Percentiles rank a stretch among this genome's conserved stretches.
Conservation (phyloP, 64 coral and sea anemone species). For the Dendronephthya gigantea region DNA sequence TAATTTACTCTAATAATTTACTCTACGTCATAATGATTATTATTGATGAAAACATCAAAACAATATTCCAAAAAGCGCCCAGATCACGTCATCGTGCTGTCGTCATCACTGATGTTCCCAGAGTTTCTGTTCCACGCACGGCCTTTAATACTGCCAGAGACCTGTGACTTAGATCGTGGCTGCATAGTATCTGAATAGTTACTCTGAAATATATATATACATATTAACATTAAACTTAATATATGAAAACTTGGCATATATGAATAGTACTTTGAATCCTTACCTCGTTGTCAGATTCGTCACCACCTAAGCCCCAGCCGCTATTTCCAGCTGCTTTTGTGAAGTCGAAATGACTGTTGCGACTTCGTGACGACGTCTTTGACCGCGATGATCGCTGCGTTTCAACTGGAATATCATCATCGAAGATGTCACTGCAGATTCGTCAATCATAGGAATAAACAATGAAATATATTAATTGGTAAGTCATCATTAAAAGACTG, state of each 20-base stretch:
- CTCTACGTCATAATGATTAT: too few relatives aligned
- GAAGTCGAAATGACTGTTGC: not conserved
- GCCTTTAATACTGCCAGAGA: not conserved
- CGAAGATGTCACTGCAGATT: not conserved
- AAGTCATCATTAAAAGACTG: not conserved
- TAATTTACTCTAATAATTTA: too few relatives aligned
- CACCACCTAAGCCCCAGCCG: not conserved
- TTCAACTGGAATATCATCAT: not conserved
- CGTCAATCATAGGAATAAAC: not conserved
- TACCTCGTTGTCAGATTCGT: not conserved
- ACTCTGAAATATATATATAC: not conserved
- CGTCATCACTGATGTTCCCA: not conserved
- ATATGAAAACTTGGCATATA: too few relatives aligned
- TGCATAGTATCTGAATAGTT: not conserved
- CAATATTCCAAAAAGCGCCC: not conserved
- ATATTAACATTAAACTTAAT: not conserved
- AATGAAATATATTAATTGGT: too few relatives aligned
- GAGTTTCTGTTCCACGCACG: not conserved
- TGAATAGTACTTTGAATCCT: not conserved
- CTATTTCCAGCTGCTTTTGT: not conserved
- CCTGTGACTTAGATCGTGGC: not conserved
- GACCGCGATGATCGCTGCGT: not conserved
- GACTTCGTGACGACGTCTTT: not conserved
- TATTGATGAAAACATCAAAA: not conserved
- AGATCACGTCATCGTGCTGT: not conserved